Evolutionary conservation across 2,113 vertebrate species (phyloP).

Genomic region (Raja brachyura): DNA sequence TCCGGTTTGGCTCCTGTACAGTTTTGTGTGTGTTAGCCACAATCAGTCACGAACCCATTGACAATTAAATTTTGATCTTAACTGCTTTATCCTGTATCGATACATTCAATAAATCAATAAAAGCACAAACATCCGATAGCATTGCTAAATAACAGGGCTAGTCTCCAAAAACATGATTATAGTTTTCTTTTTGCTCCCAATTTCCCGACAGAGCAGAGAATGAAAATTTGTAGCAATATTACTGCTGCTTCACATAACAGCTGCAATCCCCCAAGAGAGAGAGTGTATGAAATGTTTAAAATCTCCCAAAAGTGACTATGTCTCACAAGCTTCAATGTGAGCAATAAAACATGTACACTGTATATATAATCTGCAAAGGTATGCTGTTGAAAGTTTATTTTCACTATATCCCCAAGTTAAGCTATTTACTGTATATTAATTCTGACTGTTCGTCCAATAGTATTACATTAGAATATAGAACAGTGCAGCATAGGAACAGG

Average conservation of each 20-base stretch:
- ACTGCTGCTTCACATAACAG: neutral
- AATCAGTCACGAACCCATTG: slow-evolving; percentile 21
- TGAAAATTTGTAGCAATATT: neutral
- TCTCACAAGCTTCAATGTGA: neutral
- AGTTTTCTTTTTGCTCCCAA: neutral
- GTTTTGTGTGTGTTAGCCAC: slow-evolving; percentile 1
- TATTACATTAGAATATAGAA: too few relatives aligned
- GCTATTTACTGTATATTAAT: neutral
- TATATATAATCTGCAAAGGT: neutral
- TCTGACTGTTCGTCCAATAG: neutral
- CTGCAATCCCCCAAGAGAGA: neutral
- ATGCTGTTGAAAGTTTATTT: neutral
- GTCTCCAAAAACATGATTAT: neutral
- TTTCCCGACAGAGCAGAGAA: neutral
- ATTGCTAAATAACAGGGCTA: neutral
- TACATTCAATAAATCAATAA: slow-evolving; percentile 3
- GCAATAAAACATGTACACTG: neutral
- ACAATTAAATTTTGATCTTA: neutral
- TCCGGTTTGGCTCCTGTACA: slow-evolving; percentile 14
- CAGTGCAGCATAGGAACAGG: too few relatives aligned
- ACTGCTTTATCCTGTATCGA: slow-evolving; percentile 35
- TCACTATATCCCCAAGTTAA: neutral
- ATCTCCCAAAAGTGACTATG: neutral
- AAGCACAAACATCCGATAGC: neutral
- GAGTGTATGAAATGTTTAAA: neutral